phyloP scores from a whole-genome alignment of 1,140 invertebrate genomes.

The Batillaria attramentaria region DNA sequence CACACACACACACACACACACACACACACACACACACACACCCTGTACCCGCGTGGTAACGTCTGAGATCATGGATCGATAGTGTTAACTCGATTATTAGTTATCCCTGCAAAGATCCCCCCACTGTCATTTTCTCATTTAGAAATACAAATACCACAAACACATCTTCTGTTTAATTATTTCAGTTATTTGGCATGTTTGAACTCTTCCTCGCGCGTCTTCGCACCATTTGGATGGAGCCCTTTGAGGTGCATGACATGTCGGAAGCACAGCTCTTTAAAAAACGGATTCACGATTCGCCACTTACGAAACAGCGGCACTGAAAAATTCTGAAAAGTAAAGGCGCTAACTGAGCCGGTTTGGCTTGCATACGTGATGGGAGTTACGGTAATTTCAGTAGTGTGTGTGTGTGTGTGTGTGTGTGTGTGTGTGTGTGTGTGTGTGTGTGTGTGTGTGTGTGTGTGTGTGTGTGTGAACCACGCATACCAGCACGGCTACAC shows the following conservation, averaged over 20 bases:
- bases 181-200: no score
- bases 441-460: constrained; percentile 3
- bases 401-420: background rate
- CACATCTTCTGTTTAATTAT: no score
- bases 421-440: constrained; percentile 3
- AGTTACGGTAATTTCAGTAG: no score
- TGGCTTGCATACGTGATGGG: no score
- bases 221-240: no score
- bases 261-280: background rate
- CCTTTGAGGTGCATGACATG: background rate
- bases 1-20: background rate
- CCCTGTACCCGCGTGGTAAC: background rate
- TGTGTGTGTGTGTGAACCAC: background rate
- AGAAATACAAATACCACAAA: background rate
- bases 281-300: background rate
- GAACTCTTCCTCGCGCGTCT: no score
- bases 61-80: background rate
- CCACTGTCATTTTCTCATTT: background rate
- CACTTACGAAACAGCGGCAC: background rate
- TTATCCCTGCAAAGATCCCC: background rate
- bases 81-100: no score
- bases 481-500: background rate
- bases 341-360: background rate
- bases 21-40: background rate
- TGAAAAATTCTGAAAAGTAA: background rate